Evolutionary conservation across 2,888 invertebrate species (phyloP), one percentile per base, ranked within the genome.

Genomic region (Nycteola revayana): DNA sequence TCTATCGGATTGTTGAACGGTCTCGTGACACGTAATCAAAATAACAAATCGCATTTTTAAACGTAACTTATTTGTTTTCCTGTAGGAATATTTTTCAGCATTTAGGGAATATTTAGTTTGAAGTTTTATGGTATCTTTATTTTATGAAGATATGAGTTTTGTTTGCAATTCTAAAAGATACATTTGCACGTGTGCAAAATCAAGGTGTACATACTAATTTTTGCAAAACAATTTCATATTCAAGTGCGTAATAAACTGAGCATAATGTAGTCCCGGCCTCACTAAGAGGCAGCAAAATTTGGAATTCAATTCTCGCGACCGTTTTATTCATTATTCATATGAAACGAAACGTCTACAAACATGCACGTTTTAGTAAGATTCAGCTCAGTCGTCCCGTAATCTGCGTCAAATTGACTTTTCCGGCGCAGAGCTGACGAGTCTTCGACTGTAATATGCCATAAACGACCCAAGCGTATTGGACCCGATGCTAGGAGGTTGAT

Each of bases 351-450:
- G 57, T 71, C 63, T 63, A 71, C 60, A 71, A 69, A 70, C 65
- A 71, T 73, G 73, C 65, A 68, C 63, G 66, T 75, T 77, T 70
- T 72, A 71, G 75, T 75, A 67, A 75, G 69, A 73, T 51, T 58
- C 65, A 75, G 68, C 62, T 65, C 70, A 72, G 70, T 66, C 68
- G 69, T 64, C 57, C 67, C 76, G 75, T 84, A 85, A 86, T 86
- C 81, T 84, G 69, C 70, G 76, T 76, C 78, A 83, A 85, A 84
- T 85, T 85, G 81, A 85, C 84, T 84, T 84, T 84, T 79, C 84
- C 83, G 75, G 63, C 67, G 66, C 55, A 75, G 66, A 81, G 76
- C 84, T 85, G 84, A 84, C 84, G 83, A 80, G 74, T 75, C 75
- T 73, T 65, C 74, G 69, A 69, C 79, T 70, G 80, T 84, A 80